Percentiles rank a stretch among this genome's conserved stretches.
Evolutionary conservation across 30 jellyfish, hydroid and myxozoan species (phyloP).

Genomic region (Cassiopea xamachana): DNA sequence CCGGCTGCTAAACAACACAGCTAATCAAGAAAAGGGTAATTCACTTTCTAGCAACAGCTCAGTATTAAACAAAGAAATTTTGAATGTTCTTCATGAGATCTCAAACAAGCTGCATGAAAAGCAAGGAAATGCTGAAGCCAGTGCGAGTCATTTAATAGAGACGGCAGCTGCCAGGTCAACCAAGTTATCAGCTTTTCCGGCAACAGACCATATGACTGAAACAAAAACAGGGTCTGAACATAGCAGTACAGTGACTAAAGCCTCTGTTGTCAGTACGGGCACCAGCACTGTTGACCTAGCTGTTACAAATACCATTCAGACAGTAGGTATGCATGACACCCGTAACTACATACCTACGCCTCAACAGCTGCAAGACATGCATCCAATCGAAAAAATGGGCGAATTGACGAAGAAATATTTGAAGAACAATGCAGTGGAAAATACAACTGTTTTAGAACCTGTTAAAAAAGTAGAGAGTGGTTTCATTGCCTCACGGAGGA

Average conservation of each 20-base stretch:
- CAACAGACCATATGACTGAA: not conserved
- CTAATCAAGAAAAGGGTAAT: not conserved
- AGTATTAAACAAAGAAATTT: slow-evolving; percentile 15
- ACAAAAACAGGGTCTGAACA: not conserved
- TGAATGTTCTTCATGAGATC: slow-evolving; percentile 43
- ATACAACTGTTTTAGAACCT: not conserved
- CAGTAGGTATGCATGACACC: not conserved
- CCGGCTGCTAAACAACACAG: not conserved
- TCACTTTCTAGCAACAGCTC: not conserved
- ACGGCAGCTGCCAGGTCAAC: not conserved
- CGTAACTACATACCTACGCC: not conserved
- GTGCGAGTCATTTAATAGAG: not conserved
- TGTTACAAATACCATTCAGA: not conserved
- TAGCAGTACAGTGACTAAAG: not conserved
- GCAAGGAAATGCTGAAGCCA: not conserved
- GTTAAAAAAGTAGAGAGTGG: not conserved
- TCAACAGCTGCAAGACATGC: not conserved
- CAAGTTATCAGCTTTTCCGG: not conserved
- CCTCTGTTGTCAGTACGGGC: not conserved
- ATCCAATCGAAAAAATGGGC: not conserved
- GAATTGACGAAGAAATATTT: not conserved
- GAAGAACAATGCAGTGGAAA: not conserved
- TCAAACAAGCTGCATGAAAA: slow-evolving; percentile 30
- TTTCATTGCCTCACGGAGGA: too few relatives aligned
- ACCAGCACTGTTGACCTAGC: not conserved